phyloP scores from a whole-genome alignment of 2,113 vertebrate genomes.

The human (Homo sapiens) region GRCh38 chr2:139892501-139893000 shows the following conservation, averaged over 20 bases:
- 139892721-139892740: neutral
- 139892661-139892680: neutral
- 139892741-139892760: neutral
- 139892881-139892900: neutral
- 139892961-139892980: neutral
- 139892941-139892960: neutral
- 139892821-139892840: neutral
- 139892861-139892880: slow-evolving; percentile 13
- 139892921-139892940: slow-evolving; percentile 23
- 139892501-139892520: too few relatives aligned
- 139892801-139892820: neutral
- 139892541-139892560: too few relatives aligned
- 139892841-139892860: neutral
- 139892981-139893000: neutral
- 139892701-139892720: neutral
- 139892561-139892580: neutral
- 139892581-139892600: slow-evolving; percentile 32
- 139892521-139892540: too few relatives aligned
- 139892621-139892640: slow-evolving; percentile 2
- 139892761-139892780: neutral
- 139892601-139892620: neutral
- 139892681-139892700: neutral
- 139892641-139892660: slow-evolving; percentile 3
- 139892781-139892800: neutral
- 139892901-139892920: neutral